Evolutionary conservation across 2,113 vertebrate species (phyloP), one percentile per base, ranked within the genome.

Genomic region (Carassius gibelio): DNA sequence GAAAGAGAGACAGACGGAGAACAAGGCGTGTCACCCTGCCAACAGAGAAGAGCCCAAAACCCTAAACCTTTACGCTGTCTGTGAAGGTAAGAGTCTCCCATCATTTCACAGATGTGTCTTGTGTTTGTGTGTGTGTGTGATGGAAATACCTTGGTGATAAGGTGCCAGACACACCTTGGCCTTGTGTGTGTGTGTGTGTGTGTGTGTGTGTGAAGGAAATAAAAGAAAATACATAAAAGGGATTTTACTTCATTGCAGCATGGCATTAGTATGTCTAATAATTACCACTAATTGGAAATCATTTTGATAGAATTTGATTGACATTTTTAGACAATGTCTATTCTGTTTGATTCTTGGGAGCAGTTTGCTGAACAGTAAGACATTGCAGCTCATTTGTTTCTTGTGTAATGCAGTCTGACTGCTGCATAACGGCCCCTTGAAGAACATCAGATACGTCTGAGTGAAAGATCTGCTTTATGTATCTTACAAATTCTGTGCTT

Each of bases 71-170:
- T n/a, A 62, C 38, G 0, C 6, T 76, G 77, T 66, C 81, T 87
- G 81, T 50, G 57, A 71, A 88, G 86, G 88, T 89, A 88, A 82
- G 84, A 77, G 4, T 10, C 21, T 13, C 45, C 3, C 8, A 14
- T 36, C 6, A 19, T 23, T 75, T 26, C 13, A 75, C 23, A n/a
- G 42, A 14, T 38, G 48, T 19, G 66, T 26, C 2, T 3, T 26
- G 68, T 75, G 36, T 23, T 10, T 13, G 45, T 69, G 19, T 14
- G 36, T 84, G 74, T 38, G 61, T 66, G 45, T 84, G 74, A 59
- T 74, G 48, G 38, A 45, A 38, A 64, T 38, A 78, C 34, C 55
- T 84, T 19, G 50, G 23, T 77, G 23, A 76, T 61, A 21, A 71
- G 72, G 23, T 75, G 30, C 36, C 52, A n/a, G 61, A 26, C 0